phyloP scores from a whole-genome alignment of 1,140 invertebrate species.

The Listronotus bonariensis region DNA sequence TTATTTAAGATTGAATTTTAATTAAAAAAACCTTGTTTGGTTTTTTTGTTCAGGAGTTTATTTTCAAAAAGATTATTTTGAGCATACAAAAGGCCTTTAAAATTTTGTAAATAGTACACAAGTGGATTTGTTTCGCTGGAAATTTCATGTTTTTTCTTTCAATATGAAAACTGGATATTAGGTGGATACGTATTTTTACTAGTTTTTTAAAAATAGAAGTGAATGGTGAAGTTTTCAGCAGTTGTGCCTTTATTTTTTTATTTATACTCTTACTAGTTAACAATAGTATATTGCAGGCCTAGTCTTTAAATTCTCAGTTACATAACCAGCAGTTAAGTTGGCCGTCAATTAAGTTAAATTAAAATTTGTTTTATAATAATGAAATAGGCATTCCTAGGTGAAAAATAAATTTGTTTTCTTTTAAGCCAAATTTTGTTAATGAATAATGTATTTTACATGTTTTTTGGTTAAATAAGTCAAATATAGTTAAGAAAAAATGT shows the following conservation, averaged over 20 bases:
- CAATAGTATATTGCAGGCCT: conserved; percentile 36
- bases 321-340: too few relatives aligned
- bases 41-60: too few relatives aligned
- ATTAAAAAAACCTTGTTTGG: too few relatives aligned
- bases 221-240: conserved; percentile 47
- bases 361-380: neutral
- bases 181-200: conserved; percentile 6
- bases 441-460: conserved; percentile 22
- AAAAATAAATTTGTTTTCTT: conserved; percentile 13
- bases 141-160: conserved; percentile 39
- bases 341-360: neutral
- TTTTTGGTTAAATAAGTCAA: conserved; percentile 34
- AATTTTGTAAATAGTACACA: conserved; percentile 19
- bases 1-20: too few relatives aligned
- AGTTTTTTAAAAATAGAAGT: conserved; percentile 25
- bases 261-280: conserved; percentile 39
- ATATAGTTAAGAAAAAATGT: conserved; percentile 15
- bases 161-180: conserved; percentile 10
- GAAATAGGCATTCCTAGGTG: conserved; percentile 17
- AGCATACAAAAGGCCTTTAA: neutral
- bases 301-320: conserved; percentile 29
- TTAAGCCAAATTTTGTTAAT: conserved; percentile 29
- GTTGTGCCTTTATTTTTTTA: conserved; percentile 49
- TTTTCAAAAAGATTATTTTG: conserved; percentile 10
- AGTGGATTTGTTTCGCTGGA: conserved; percentile 36